Percentiles rank a stretch among this genome's conserved stretches.
Evolutionary conservation across 2,113 vertebrate species (phyloP).

Genomic region (Hystrix cristata): DNA sequence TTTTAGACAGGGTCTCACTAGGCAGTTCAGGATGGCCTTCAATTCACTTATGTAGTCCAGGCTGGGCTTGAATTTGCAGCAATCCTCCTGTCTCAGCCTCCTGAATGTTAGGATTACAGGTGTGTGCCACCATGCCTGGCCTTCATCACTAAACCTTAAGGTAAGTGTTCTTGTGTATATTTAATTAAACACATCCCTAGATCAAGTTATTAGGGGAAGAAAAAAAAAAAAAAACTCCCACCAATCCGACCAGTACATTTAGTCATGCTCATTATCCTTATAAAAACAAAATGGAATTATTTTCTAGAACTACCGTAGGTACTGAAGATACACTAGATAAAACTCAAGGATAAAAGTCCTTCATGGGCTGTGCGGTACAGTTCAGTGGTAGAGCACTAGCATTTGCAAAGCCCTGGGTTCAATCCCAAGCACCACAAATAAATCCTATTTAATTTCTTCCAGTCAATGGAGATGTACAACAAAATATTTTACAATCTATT

Average conservation of each 20-base stretch:
- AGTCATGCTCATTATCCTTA: neutral
- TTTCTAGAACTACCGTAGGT: neutral
- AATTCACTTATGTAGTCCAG: neutral
- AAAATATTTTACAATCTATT: neutral
- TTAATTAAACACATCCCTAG: slow-evolving; percentile 22
- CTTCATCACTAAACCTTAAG: neutral
- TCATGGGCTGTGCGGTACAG: neutral
- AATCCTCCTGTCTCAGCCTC: neutral
- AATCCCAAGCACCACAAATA: neutral
- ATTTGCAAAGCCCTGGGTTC: too few species aligned
- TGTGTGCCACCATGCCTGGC: neutral
- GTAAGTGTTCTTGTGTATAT: neutral
- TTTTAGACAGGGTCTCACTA: neutral
- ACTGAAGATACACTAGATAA: slow-evolving; percentile 14
- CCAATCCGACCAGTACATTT: neutral
- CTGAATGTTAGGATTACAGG: neutral
- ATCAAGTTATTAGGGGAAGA: neutral
- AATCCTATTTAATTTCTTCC: neutral
- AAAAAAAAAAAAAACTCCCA: neutral
- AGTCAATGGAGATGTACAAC: neutral
- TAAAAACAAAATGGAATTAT: slow-evolving; percentile 17
- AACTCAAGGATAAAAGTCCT: neutral
- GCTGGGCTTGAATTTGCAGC: neutral
- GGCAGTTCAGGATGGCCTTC: neutral
- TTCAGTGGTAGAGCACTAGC: neutral